These are phyloP conservation scores for Corythoichthys intestinalis DNA, from an alignment of 2,113 vertebrate species.

Conservation along the genomic window DNA sequence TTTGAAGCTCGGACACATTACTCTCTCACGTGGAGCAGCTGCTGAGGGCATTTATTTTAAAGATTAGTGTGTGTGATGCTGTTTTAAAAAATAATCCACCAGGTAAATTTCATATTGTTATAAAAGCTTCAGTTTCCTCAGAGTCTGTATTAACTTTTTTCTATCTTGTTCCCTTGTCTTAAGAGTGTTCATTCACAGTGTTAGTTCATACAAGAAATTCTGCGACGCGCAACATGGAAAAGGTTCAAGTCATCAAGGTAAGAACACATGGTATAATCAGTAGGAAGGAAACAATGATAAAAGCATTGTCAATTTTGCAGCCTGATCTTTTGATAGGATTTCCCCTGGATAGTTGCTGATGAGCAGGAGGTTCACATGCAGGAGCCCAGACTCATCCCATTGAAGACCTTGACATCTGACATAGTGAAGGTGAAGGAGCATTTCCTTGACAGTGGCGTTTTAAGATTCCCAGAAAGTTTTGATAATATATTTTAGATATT, in stretches of 20 bases:
- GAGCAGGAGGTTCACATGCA: constrained; percentile 96
- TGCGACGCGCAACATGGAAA: constrained; percentile 96
- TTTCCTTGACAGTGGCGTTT: not conserved
- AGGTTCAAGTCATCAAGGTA: constrained; percentile 98
- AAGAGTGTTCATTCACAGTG: constrained; percentile 93
- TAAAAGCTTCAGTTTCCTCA: not conserved
- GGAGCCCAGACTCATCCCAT: constrained; percentile 87
- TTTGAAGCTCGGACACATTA: constrained; percentile 84
- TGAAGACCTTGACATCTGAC: constrained; percentile 97
- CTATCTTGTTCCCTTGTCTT: constrained; percentile 13
- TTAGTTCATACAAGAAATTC: constrained; percentile 96
- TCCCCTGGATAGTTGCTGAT: constrained; percentile 95
- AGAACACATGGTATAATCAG: not conserved
- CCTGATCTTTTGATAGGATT: constrained; percentile 75
- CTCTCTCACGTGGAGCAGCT: constrained; percentile 93
- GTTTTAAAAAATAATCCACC: constrained; percentile 95
- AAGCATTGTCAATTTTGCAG: not conserved
- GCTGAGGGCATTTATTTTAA: constrained; percentile 92
- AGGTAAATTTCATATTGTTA: constrained; percentile 68
- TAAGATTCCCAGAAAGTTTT: not conserved
- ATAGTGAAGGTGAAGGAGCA: constrained; percentile 83
- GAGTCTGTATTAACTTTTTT: not conserved
- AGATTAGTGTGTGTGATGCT: constrained; percentile 96
- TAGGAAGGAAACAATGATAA: not conserved
- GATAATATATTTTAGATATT: no score